Evolutionary conservation across 2,113 vertebrate genomes (phyloP).

Genomic region (Gavia stellata): DNA sequence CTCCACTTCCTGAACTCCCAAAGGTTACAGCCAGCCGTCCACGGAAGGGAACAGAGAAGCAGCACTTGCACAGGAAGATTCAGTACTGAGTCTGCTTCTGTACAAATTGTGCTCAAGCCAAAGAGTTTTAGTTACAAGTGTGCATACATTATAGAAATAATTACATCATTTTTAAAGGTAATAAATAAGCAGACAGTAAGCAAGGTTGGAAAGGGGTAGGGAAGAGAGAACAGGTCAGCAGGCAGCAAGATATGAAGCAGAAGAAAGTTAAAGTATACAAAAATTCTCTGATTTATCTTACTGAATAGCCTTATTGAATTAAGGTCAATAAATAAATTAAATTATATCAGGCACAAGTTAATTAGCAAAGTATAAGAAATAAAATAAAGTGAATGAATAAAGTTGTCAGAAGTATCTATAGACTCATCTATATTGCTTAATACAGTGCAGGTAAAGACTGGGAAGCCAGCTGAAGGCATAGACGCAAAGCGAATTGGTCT

Average conservation of each 20-base stretch:
- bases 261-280: neutral
- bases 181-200: neutral
- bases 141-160: neutral
- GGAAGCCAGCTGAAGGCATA: neutral
- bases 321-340: neutral
- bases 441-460: neutral
- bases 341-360: neutral
- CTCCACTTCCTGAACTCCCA: neutral
- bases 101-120: neutral
- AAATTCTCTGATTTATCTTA: neutral
- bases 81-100: neutral
- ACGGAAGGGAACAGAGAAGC: neutral
- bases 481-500: neutral
- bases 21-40: neutral
- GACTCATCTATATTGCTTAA: neutral
- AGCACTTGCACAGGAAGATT: neutral
- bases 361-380: neutral
- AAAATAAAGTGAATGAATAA: neutral
- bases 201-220: neutral
- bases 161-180: neutral
- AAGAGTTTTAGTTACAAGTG: neutral
- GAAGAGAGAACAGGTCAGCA: neutral
- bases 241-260: neutral
- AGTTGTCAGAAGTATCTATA: neutral
- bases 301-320: neutral